Conservation (phyloP, 2,113 vertebrate species). For the Rynchops niger region DNA sequence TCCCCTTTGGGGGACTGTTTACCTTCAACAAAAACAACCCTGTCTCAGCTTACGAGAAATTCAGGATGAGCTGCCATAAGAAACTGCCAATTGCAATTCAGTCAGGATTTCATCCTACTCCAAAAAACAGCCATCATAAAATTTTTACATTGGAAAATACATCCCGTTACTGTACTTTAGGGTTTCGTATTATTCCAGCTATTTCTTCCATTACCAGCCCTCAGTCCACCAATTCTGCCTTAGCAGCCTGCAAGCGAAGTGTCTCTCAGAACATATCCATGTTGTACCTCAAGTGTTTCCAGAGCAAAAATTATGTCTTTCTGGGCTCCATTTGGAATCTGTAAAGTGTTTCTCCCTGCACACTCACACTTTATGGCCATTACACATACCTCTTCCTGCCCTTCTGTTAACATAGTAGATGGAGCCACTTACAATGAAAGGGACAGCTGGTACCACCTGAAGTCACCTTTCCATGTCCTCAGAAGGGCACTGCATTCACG, state of each 20-base stretch:
- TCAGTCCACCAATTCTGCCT: conserved; percentile 17
- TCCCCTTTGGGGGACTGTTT: conserved; percentile 35
- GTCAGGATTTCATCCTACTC: not conserved
- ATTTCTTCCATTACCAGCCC: conserved; percentile 12
- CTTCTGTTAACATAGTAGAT: not conserved
- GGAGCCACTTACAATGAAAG: not conserved
- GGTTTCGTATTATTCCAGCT: conserved; percentile 38
- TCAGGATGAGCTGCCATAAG: not conserved
- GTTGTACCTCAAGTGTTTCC: not conserved
- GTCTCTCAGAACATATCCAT: not conserved
- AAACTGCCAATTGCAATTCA: conserved; percentile 53
- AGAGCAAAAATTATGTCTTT: not conserved
- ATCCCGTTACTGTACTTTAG: conserved; percentile 32
- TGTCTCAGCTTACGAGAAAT: conserved; percentile 24
- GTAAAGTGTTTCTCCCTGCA: not conserved
- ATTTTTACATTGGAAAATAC: conserved; percentile 45
- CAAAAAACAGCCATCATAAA: conserved; percentile 35
- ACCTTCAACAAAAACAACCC: conserved; percentile 29
- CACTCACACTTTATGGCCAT: not conserved
- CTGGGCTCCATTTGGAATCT: not conserved
- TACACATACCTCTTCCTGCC: not conserved
- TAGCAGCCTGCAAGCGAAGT: not conserved
- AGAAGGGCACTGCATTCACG: not conserved
- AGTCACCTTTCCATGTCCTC: not conserved
- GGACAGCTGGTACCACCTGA: not conserved